Conservation (phyloP, 2,797 vertebrate species). For the Centroberyx gerrardi region DNA sequence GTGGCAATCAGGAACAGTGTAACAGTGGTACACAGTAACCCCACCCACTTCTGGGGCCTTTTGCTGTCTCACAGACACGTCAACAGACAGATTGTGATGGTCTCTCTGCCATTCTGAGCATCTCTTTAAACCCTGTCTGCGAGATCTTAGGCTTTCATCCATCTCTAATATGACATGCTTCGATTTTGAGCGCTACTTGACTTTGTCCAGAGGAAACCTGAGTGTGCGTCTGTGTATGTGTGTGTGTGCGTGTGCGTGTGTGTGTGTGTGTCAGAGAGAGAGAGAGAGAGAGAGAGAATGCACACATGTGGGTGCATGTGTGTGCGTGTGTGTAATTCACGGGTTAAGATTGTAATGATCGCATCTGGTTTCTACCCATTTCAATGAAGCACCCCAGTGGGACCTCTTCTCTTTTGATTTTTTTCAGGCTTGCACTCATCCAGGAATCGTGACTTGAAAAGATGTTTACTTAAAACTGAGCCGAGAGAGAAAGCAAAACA, state of each 20-base stretch:
- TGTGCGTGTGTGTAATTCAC: constrained; percentile 22
- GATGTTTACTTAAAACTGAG: constrained; percentile 71
- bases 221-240: constrained; percentile 17
- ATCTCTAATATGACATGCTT: constrained; percentile 23
- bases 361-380: constrained; percentile 55
- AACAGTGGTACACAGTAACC: no score
- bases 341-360: constrained; percentile 58
- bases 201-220: constrained; percentile 49
- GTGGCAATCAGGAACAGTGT: no score
- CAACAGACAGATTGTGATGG: constrained; percentile 35
- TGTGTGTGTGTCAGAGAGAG: neutral
- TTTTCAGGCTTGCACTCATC: constrained; percentile 13
- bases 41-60: neutral
- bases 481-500: constrained; percentile 54
- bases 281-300: no score
- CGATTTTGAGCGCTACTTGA: constrained; percentile 57
- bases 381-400: constrained; percentile 44
- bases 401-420: constrained; percentile 40
- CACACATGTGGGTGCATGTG: neutral
- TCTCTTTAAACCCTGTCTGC: constrained; percentile 6
- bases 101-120: constrained; percentile 8
- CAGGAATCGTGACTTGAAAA: constrained; percentile 46
- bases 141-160: constrained; percentile 30
- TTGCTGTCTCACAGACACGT: constrained; percentile 26
- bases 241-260: neutral